Conservation (phyloP, 2,888 invertebrate genomes). For the Lacanobia wlatinum region DNA sequence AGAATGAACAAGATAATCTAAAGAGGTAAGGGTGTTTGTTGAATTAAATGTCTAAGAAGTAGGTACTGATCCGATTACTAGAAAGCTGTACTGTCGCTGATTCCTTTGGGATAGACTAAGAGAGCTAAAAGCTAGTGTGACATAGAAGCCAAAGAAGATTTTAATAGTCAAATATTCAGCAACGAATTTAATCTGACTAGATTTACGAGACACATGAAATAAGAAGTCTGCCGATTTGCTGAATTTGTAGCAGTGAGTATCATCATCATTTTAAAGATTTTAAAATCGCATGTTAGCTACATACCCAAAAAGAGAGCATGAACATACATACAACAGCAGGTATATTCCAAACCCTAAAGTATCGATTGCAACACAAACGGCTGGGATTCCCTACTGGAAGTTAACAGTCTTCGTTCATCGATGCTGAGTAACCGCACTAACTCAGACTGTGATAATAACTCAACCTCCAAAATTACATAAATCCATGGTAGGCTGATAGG, state of each 20-base stretch:
- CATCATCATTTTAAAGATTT: no score
- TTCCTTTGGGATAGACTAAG: no score
- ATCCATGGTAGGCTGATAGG: no score
- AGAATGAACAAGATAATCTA: conserved; percentile 3
- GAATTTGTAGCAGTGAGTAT: no score
- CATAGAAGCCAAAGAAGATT: no score
- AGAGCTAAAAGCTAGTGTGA: no score
- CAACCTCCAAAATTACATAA: background rate
- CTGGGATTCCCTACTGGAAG: background rate
- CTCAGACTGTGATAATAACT: background rate
- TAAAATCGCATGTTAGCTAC: background rate
- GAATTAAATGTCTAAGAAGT: background rate
- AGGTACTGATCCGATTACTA: no score
- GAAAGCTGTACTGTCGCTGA: no score
- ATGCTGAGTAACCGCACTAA: background rate
- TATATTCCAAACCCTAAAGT: background rate
- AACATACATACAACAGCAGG: background rate
- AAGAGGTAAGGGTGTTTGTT: background rate
- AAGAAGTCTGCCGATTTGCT: no score
- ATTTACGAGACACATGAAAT: no score
- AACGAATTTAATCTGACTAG: no score
- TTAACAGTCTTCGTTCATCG: background rate
- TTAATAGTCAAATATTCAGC: no score
- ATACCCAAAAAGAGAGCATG: background rate
- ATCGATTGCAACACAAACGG: background rate